Conservation (phyloP, 2,888 invertebrate genomes). For the Trilocha varians region DNA sequence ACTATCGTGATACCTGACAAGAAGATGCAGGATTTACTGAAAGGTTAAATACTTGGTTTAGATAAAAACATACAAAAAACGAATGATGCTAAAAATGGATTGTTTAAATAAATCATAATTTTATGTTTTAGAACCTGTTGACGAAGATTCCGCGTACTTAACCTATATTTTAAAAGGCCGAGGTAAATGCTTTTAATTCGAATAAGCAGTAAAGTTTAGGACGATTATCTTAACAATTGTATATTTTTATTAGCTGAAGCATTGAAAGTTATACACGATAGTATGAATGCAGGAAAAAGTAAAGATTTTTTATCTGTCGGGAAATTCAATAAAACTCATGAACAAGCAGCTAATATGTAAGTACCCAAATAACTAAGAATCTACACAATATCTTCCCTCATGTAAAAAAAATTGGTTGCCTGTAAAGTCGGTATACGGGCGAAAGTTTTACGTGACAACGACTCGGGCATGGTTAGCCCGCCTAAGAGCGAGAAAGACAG, state of each 20-base stretch:
- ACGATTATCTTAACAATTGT: neutral
- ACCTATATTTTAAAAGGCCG: slow-evolving; percentile 36
- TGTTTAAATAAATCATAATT: neutral
- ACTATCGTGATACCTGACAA: slow-evolving; percentile 33
- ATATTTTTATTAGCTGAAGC: slow-evolving; percentile 27
- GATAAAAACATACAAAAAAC: too few relatives aligned
- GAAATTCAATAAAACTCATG: slow-evolving; percentile 31
- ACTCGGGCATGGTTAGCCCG: too few relatives aligned
- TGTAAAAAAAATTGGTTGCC: too few relatives aligned
- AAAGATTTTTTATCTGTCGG: slow-evolving; percentile 35
- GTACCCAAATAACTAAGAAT: slow-evolving; percentile 7
- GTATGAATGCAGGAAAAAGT: slow-evolving; percentile 26
- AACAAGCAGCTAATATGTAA: slow-evolving; percentile 32
- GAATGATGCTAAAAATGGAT: too few relatives aligned
- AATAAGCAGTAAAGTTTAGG: too few relatives aligned
- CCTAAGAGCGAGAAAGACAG: too few relatives aligned
- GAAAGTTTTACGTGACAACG: too few relatives aligned
- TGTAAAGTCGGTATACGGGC: too few relatives aligned
- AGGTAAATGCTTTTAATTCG: slow-evolving; percentile 21
- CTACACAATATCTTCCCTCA: too few relatives aligned
- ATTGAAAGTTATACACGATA: slow-evolving; percentile 30
- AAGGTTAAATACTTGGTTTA: slow-evolving; percentile 23
- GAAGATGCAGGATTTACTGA: slow-evolving; percentile 27
- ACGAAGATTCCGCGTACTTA: slow-evolving; percentile 39
- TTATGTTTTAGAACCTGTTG: slow-evolving; percentile 25